Conservation (phyloP, 2,888 invertebrate species). For the Pristionchus arcanus region DNA sequence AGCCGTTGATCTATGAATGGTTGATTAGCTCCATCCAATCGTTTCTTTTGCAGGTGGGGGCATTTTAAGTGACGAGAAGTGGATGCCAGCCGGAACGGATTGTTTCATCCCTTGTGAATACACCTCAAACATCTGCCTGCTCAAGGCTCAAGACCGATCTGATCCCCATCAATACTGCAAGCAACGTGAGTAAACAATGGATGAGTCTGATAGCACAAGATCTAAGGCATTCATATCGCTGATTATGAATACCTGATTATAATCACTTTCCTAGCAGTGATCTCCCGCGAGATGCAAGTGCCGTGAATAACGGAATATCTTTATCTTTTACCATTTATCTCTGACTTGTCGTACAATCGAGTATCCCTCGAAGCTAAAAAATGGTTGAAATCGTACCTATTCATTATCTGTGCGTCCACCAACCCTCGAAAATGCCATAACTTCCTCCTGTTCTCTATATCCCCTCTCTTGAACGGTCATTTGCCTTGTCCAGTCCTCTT, state of each 20-base stretch:
- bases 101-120: slow-evolving; percentile 54
- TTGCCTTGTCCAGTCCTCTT: not conserved
- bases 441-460: not conserved
- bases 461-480: not conserved
- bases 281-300: too few species aligned
- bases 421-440: not conserved
- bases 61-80: slow-evolving; percentile 16
- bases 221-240: too few species aligned
- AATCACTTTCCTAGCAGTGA: too few species aligned
- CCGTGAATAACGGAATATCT: too few species aligned
- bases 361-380: too few species aligned
- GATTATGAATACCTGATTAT: too few species aligned
- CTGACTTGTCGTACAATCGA: too few species aligned
- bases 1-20: too few species aligned
- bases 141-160: not conserved
- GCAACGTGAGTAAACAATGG: slow-evolving; percentile 4
- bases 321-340: too few species aligned
- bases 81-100: slow-evolving; percentile 52
- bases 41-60: slow-evolving; percentile 45
- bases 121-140: slow-evolving; percentile 54
- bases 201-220: too few species aligned
- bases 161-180: slow-evolving; percentile 54
- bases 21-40: too few species aligned
- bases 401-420: too few species aligned
- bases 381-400: not conserved